Percentiles rank a stretch among this genome's conserved stretches.
Evolutionary conservation across 2,797 vertebrate species (phyloP).

Genomic region (Rhynchonycteris naso): DNA sequence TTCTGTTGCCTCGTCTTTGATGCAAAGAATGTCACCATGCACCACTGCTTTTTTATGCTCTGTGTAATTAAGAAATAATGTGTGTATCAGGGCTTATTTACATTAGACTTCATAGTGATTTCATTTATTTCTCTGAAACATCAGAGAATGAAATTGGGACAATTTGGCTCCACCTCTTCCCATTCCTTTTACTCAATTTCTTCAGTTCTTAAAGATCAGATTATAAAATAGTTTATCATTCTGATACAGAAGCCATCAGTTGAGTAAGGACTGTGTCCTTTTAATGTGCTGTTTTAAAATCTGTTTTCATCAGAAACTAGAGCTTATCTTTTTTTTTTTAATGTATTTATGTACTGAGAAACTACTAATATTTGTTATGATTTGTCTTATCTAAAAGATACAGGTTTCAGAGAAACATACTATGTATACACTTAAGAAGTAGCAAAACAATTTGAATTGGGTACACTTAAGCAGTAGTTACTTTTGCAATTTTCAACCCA

Average conservation of each 20-base stretch:
- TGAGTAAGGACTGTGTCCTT: background rate
- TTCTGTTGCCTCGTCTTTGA: background rate
- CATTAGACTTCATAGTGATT: background rate
- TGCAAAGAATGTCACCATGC: background rate
- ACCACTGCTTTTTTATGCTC: background rate
- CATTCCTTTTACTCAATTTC: background rate
- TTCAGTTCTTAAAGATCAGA: conserved; percentile 13
- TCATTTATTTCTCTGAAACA: conserved; percentile 22
- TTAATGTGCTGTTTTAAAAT: background rate
- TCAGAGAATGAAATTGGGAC: background rate
- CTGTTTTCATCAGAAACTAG: background rate
- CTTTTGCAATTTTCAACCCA: background rate
- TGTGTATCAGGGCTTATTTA: conserved; percentile 15
- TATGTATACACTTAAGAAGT: background rate
- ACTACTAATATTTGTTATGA: background rate
- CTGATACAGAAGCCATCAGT: background rate
- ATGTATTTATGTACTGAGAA: conserved; percentile 25
- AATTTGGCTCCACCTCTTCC: background rate
- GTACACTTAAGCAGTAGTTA: background rate
- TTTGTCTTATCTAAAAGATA: background rate
- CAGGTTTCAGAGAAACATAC: background rate
- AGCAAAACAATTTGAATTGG: background rate
- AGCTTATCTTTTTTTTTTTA: background rate
- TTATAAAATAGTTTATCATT: conserved; percentile 25
- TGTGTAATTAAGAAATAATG: conserved; percentile 2